A percentile compares a stretch with the other conserved stretches of the same genome.
Evolutionary conservation across 2,797 vertebrate species (phyloP).

Genomic region (Aselliscus stoliczkanus): DNA sequence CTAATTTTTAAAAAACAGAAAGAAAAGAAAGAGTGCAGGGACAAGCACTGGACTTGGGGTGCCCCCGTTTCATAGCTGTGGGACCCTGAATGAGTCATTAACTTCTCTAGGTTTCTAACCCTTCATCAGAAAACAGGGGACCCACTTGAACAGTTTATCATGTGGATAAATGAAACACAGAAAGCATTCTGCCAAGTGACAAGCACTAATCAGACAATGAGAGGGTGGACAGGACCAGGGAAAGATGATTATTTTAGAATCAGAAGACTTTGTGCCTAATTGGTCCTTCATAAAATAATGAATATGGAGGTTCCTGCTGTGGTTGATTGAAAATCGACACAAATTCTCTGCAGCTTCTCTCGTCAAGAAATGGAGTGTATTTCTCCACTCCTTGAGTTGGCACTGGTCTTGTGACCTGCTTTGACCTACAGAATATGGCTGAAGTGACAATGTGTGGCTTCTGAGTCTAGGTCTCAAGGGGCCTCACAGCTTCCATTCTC

Average conservation of each 20-base stretch:
- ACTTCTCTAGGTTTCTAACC: neutral
- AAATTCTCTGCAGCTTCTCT: neutral
- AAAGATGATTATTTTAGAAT: conserved; percentile 28
- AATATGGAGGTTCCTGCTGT: neutral
- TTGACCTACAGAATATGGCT: neutral
- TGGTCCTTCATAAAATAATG: neutral
- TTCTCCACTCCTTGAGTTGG: neutral
- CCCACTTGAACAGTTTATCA: neutral
- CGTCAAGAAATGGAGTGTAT: neutral
- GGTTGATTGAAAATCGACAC: neutral
- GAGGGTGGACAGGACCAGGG: neutral
- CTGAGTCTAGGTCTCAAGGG: neutral
- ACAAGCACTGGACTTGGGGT: neutral
- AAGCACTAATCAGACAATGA: conserved; percentile 33
- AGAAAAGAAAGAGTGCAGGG: too few relatives aligned
- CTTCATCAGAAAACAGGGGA: neutral
- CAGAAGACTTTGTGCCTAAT: neutral
- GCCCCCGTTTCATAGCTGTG: neutral
- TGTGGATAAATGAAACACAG: neutral
- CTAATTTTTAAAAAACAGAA: too few relatives aligned
- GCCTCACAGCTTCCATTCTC: neutral
- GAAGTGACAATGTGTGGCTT: neutral
- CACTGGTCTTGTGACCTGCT: neutral
- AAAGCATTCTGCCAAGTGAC: neutral
- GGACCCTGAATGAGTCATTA: neutral